phyloP scores from a whole-genome alignment of 2,888 invertebrate species.

The Andrena bicolor region DNA sequence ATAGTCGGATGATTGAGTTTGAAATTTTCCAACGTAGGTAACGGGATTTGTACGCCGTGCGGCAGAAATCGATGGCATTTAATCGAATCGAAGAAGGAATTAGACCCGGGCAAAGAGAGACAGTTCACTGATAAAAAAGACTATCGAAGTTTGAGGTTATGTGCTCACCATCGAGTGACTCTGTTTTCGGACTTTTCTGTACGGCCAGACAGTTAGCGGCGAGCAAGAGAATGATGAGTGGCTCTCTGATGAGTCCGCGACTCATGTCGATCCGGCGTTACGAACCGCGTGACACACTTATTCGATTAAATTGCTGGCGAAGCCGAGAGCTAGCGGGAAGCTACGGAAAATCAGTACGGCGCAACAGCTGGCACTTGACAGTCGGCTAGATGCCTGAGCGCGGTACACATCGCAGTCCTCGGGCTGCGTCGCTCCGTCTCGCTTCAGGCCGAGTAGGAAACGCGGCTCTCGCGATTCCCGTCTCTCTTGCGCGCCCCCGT shows the following conservation, averaged over 20 bases:
- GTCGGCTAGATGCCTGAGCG: slow-evolving; percentile 55
- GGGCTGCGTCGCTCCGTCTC: slow-evolving; percentile 43
- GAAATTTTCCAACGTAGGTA: neutral
- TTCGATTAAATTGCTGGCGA: slow-evolving; percentile 39
- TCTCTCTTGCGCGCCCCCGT: slow-evolving; percentile 45
- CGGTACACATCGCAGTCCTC: slow-evolving; percentile 52
- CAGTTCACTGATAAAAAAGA: too few relatives aligned
- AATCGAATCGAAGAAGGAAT: neutral
- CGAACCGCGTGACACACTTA: slow-evolving; percentile 43
- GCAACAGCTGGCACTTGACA: slow-evolving; percentile 72
- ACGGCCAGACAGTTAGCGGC: neutral
- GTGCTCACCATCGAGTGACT: slow-evolving; percentile 68
- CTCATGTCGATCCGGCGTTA: slow-evolving; percentile 41
- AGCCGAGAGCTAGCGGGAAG: slow-evolving; percentile 30
- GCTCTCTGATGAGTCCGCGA: slow-evolving; percentile 19
- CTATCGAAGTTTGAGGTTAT: slow-evolving; percentile 71
- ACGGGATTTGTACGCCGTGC: neutral
- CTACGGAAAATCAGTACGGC: slow-evolving; percentile 56
- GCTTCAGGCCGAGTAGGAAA: neutral
- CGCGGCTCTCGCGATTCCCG: neutral
- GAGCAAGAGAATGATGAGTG: slow-evolving; percentile 38
- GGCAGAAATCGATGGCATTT: neutral
- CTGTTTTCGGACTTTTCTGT: neutral
- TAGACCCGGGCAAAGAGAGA: neutral
- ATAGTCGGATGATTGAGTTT: neutral